phyloP scores from a whole-genome alignment of 2,113 vertebrate genomes.

The Rattus rattus region DNA sequence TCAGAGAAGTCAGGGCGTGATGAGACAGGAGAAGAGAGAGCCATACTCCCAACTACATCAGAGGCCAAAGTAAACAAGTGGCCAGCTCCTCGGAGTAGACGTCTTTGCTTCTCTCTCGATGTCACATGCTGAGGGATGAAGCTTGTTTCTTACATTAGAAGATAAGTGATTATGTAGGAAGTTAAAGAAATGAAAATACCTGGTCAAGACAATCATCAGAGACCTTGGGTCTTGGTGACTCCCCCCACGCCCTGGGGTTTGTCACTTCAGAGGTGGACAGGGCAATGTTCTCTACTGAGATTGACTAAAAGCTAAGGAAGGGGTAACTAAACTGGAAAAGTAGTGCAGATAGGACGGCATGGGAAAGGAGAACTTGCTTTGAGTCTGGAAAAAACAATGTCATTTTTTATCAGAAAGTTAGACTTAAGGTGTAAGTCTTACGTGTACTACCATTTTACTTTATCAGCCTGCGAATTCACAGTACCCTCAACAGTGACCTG shows the following conservation, averaged over 20 bases:
- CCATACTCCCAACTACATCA: background rate
- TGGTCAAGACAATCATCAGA: background rate
- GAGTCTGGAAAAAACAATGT: background rate
- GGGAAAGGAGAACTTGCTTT: background rate
- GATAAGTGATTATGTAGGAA: background rate
- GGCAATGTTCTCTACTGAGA: constrained; percentile 40
- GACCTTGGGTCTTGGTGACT: background rate
- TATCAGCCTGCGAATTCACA: background rate
- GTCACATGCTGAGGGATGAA: constrained; percentile 1
- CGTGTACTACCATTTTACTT: background rate
- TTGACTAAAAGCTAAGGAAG: background rate
- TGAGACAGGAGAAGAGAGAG: background rate
- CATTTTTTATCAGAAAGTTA: background rate
- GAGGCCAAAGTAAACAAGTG: background rate
- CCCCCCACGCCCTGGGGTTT: background rate
- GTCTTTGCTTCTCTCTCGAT: background rate
- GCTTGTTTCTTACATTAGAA: constrained; percentile 14
- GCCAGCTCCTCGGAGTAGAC: background rate
- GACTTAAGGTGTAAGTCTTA: background rate
- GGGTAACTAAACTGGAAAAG: background rate
- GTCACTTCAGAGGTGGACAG: background rate
- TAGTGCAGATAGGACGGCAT: background rate
- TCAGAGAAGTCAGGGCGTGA: background rate
- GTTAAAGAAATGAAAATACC: background rate
- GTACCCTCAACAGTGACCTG: background rate